Evolutionary conservation across 2,888 invertebrate species (phyloP).

Genomic region (Nowickia ferox): DNA sequence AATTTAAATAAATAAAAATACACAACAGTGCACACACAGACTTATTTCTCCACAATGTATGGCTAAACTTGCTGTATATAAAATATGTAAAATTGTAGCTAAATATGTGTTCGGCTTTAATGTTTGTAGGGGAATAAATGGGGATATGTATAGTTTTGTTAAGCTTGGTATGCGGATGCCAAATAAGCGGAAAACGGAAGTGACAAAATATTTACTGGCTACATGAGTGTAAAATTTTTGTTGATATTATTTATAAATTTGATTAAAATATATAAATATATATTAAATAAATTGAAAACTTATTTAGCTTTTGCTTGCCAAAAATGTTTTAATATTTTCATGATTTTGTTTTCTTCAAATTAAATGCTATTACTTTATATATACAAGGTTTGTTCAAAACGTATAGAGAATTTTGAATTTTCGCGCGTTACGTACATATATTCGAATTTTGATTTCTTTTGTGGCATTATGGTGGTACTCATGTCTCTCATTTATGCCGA

Average conservation of each 20-base stretch:
- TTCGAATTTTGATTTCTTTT: too few relatives aligned
- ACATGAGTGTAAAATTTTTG: slow-evolving; percentile 63
- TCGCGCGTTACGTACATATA: too few relatives aligned
- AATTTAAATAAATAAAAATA: slow-evolving; percentile 54
- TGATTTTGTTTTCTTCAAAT: too few relatives aligned
- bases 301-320: too few relatives aligned
- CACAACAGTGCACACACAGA: not conserved
- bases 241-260: slow-evolving; percentile 63
- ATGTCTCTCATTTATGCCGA: too few relatives aligned
- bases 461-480: too few relatives aligned
- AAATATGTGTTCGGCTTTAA: slow-evolving; percentile 6
- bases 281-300: not conserved
- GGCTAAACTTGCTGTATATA: not conserved
- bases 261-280: slow-evolving; percentile 31
- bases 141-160: slow-evolving; percentile 12
- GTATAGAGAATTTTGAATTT: too few relatives aligned
- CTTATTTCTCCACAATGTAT: not conserved
- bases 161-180: slow-evolving; percentile 61
- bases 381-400: too few relatives aligned
- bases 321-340: too few relatives aligned
- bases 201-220: slow-evolving; percentile 70
- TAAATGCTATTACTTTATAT: too few relatives aligned
- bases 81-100: not conserved
- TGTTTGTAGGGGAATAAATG: not conserved
- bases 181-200: slow-evolving; percentile 69